Base-by-base conservation (phyloP, 2,113 vertebrate genomes). In the Pterocles burchelli region DNA sequence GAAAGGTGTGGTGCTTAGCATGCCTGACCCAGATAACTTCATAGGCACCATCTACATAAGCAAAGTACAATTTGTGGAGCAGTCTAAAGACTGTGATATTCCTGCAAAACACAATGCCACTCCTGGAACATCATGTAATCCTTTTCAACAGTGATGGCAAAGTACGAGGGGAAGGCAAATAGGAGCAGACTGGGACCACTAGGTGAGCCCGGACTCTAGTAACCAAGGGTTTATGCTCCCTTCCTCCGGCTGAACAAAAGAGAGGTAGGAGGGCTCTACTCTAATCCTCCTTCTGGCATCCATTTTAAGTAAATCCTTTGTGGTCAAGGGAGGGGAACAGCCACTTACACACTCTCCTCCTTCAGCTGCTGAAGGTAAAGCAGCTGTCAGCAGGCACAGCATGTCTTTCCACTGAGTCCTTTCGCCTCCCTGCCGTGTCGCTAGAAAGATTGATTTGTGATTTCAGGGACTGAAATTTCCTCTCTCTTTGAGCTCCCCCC, bases 21-120 rank as follows among this genome's bases (percentile, higher is more conserved):
- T n/a, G 86, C 75, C 93, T 95, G 93, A 92, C 94, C 93, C 93
- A 96, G 83, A 96, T 96, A 94, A 62, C 83, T 91, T 49, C 34
- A 68, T 80, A 88, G 81, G 54, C 68, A 89, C 75, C 1, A 2
- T 65, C 62, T 87, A 18, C 22, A 3, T 74, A 81, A 90, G 63
- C n/a, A 41, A 36, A 86, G 46, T 49, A 36, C 49, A 86, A 73
- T 74, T 81, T 73, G 77, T 46, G 55, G 68, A 80, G 63, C 45
- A 61, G 82, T 28, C 58, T 57, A 71, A 41, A 89, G 67, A 75
- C 25, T 34, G 46, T 28, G 58, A 48, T 65, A 54, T 34, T 85
- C n/a, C 77, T 81, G 76, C 62, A 55, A 67, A 90, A 52, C 61
- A 65, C 45, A 58, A 0, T 31, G 66, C 33, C 59, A 41, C 80